Evolutionary conservation across 2,113 vertebrate species (phyloP).

Genomic region (Speoplatyrhinus poulsoni): DNA sequence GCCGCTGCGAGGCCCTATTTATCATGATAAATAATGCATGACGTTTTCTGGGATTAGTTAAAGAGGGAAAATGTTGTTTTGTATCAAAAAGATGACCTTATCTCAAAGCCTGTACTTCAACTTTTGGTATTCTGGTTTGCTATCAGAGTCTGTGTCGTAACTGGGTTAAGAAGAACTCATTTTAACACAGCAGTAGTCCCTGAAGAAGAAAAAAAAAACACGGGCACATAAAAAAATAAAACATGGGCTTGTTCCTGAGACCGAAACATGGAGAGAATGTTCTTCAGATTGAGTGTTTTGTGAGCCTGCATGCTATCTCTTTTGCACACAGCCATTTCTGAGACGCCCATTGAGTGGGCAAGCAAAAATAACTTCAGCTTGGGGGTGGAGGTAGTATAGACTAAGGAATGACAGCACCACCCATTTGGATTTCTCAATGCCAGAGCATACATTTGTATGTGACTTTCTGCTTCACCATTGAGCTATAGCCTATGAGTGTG

Average conservation of each 20-base stretch:
- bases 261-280: conserved; percentile 2
- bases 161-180: too few species aligned
- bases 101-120: too few species aligned
- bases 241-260: conserved; percentile 6
- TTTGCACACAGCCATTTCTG: conserved; percentile 42
- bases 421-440: conserved; percentile 51
- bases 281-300: not conserved
- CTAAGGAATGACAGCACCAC: conserved; percentile 59
- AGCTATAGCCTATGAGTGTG: conserved; percentile 18
- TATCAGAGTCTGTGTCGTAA: too few species aligned
- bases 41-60: too few species aligned
- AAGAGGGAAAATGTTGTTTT: too few species aligned
- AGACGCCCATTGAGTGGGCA: conserved; percentile 30
- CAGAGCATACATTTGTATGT: conserved; percentile 9
- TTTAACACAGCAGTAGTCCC: too few species aligned
- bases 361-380: conserved; percentile 60
- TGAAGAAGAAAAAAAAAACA: not conserved
- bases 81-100: too few species aligned
- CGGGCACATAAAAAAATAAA: not conserved
- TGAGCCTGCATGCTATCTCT: conserved; percentile 13
- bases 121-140: too few species aligned
- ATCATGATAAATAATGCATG: too few species aligned
- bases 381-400: conserved; percentile 48
- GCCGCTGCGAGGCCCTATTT: not conserved
- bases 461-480: conserved; percentile 11